Evolutionary conservation across 2,113 vertebrate species (phyloP), one percentile per base, ranked within the genome.

Genomic region (Australoheros scitulus): DNA sequence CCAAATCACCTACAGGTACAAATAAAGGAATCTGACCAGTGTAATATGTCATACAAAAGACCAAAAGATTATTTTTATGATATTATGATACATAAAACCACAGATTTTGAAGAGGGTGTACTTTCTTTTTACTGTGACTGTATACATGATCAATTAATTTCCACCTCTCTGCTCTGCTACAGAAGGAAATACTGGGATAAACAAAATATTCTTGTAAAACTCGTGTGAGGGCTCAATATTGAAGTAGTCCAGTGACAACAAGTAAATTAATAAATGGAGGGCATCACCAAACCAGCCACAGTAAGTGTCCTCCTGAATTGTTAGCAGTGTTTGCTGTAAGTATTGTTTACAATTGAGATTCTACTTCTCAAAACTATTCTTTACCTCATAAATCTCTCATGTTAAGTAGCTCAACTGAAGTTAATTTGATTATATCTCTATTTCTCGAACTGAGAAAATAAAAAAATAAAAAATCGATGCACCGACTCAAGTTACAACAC

Each of bases 391-490:
- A 88, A 82, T 79, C 29, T 91, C 91, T 93, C 81, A 68, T 85
- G 75, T 93, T 94, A 89, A 90, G 83, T 38, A 59, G 84, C 56
- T 11, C 34, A 29, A 6, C 38, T 77, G 61, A 83, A 81, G 80
- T 74, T 68, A 92, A 94, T 92, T n/a, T 2, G 47, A 92, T 94
- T 91, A 87, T 24, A 81, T 80, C 56, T 79, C 60, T 87, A 85
- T 70, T 65, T 57, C 76, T 84, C 75, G 76, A 88, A 75, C 50
- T 88, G 90, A 88, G 79, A 85, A 47, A 85, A 84, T 89, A 85
- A 82, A 43, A 89, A 84, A 92, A 93, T 82, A 82, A 79, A 90
- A 86, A 92, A 94, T 92, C 91, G 22, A 92, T 92, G 85, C 36
- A 2, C 84, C 15, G 90, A 88, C 90, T 94, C 83, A 61, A 68